phyloP scores from a whole-genome alignment of 2,113 vertebrate genomes.

The Noturus placidus region DNA sequence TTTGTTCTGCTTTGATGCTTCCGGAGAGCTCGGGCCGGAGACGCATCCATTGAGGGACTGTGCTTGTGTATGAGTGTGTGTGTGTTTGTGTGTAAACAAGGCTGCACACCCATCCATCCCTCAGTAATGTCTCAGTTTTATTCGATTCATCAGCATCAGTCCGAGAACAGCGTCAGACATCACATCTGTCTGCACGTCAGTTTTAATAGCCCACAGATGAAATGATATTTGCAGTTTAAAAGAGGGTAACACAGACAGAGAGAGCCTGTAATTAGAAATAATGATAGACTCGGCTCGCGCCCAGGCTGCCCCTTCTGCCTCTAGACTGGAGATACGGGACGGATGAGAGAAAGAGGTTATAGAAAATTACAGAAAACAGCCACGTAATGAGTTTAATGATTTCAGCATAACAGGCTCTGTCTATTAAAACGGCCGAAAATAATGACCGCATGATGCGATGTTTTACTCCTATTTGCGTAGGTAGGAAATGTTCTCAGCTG shows the following conservation, averaged over 20 bases:
- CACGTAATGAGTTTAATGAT: slow-evolving; percentile 49
- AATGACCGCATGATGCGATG: slow-evolving; percentile 23
- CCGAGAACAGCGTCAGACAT: slow-evolving; percentile 20
- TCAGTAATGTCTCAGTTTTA: slow-evolving; percentile 11
- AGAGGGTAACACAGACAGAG: slow-evolving; percentile 37
- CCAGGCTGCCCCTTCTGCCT: slow-evolving; percentile 33
- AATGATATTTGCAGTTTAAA: slow-evolving; percentile 48
- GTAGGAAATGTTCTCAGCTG: background rate
- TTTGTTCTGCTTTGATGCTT: slow-evolving; percentile 56
- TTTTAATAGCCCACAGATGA: slow-evolving; percentile 42
- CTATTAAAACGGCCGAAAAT: slow-evolving; percentile 28
- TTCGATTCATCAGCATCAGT: slow-evolving; percentile 13
- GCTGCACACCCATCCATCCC: slow-evolving; percentile 10
- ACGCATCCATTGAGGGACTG: slow-evolving; percentile 30
- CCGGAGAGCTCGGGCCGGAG: slow-evolving; percentile 25
- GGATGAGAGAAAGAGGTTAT: slow-evolving; percentile 25
- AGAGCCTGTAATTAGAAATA: slow-evolving; percentile 52
- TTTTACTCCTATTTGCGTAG: slow-evolving; percentile 19
- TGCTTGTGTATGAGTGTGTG: background rate
- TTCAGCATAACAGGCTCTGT: slow-evolving; percentile 35
- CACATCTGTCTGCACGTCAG: slow-evolving; percentile 22
- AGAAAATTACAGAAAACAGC: slow-evolving; percentile 40
- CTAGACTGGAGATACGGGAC: background rate
- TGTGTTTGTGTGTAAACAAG: slow-evolving; percentile 38
- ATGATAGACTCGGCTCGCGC: slow-evolving; percentile 43